These are phyloP conservation scores for Cherax quadricarinatus DNA, from an alignment of 1,140 invertebrate species.

Conservation along the genomic window DNA sequence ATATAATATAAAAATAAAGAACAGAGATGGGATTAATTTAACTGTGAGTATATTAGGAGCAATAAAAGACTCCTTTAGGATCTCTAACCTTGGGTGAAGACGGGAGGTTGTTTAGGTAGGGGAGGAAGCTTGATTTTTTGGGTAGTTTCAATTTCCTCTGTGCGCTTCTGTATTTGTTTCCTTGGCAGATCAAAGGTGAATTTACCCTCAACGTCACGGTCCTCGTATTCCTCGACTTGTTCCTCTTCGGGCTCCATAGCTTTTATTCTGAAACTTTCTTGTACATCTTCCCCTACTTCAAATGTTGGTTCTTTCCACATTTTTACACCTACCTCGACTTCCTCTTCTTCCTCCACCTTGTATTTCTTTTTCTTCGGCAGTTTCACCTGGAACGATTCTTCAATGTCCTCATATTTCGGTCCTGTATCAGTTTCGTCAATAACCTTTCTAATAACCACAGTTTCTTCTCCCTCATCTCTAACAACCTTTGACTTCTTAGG, in stretches of 20 bases:
- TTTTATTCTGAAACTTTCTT: conserved; percentile 55
- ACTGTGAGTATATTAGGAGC: conserved; percentile 33
- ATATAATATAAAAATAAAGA: conserved; percentile 30
- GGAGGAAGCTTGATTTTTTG: conserved; percentile 72
- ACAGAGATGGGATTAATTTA: conserved; percentile 27
- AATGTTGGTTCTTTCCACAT: conserved; percentile 68
- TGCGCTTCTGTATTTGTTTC: conserved; percentile 72
- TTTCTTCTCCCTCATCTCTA: conserved; percentile 74
- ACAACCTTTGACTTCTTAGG: conserved; percentile 76
- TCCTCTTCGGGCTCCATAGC: conserved; percentile 27
- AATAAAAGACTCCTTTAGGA: conserved; percentile 4
- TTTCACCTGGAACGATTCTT: conserved; percentile 66
- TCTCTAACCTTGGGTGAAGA: conserved; percentile 67
- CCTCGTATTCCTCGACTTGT: conserved; percentile 19
- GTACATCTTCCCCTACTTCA: conserved; percentile 62
- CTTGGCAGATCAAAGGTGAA: conserved; percentile 74
- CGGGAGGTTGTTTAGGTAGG: conserved; percentile 64
- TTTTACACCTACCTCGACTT: conserved; percentile 69
- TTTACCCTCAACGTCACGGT: conserved; percentile 74
- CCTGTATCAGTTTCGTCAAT: conserved; percentile 72
- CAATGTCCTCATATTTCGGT: conserved; percentile 49
- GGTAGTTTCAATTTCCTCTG: conserved; percentile 74
- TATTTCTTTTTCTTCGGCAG: conserved; percentile 68
- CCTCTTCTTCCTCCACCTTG: conserved; percentile 73
- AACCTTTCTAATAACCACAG: conserved; percentile 75